Base-by-base conservation (phyloP, 2,113 vertebrate genomes). In the Dicrurus megarhynchus region DNA sequence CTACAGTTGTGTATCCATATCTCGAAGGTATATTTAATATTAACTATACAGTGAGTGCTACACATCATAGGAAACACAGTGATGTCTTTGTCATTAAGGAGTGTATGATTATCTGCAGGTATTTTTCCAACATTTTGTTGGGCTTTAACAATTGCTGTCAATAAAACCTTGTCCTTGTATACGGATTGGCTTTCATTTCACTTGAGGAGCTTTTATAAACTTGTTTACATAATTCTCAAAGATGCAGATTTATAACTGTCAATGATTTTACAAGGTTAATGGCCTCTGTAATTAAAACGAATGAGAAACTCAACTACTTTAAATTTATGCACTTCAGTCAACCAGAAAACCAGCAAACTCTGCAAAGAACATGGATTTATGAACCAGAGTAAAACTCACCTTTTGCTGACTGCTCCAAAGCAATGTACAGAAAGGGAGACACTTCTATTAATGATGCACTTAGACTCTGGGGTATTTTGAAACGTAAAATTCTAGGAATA, bases 241-340 rank as follows among this genome's bases (percentile, higher is more conserved):
- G 52, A 89, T 27, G 52, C 44, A 67, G 56, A 87, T 92, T 89
- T 56, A 86, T 82, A 70, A 84, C 57, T 93, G 74, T 42, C 73
- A 89, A 63, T 89, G 60, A 95, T 84, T 87, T 92, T 52, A 92
- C 52, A 95, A 93, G 91, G 77, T 89, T 89, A 91, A 91, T 92
- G 69, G 41, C 41, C 74, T 80, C 60, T 80, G 35, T 83, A 92
- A 93, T 90, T 88, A 85, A 59, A 92, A 91, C 21, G 11, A 91
- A 75, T 80, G 63, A 86, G 71, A 94, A 91, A 60, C n/a, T 69
- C n/a, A 83, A 47, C 63, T 87, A 71, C 28, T 85, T 73, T 20
- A 47, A 86, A 92, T 80, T 83, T 59, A 90, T 69, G 71, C 3
- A 8, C 47, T 89, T 83, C 50, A 61, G 67, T 80, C 86, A 88